Percentiles rank a stretch among this genome's conserved stretches.
These are phyloP conservation scores for Ammodytes marinus DNA, from an alignment of 2,113 vertebrate genomes.

Conservation along the genomic window DNA sequence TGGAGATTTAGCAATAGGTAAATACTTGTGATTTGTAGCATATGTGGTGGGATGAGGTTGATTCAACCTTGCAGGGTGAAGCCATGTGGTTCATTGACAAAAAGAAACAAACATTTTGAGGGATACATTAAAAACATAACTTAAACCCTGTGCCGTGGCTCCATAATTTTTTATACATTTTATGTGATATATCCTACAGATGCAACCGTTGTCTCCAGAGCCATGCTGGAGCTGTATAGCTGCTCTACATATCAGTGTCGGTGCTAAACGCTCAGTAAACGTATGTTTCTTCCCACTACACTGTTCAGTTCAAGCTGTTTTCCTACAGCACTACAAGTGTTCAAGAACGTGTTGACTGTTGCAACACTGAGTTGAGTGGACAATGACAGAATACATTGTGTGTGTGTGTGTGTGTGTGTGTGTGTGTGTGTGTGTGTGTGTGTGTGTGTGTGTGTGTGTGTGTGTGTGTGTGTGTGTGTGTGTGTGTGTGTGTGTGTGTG, in stretches of 20 bases:
- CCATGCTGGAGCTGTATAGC: constrained; percentile 23
- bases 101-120: no score
- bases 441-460: not conserved
- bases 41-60: no score
- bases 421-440: constrained; percentile 7
- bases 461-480: no score
- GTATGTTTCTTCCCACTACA: constrained; percentile 11
- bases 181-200: constrained; percentile 33
- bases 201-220: constrained; percentile 7
- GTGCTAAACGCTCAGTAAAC: constrained; percentile 25
- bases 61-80: no score
- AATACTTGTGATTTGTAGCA: no score
- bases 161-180: no score
- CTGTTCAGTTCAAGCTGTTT: constrained; percentile 1
- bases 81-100: no score
- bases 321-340: not conserved
- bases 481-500: no score
- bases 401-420: constrained; percentile 1
- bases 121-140: no score
- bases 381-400: constrained; percentile 1
- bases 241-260: constrained; percentile 22
- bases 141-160: no score
- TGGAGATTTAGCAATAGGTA: no score
- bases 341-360: constrained; percentile 14
- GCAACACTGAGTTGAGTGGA: constrained; percentile 4